Base-by-base conservation (phyloP, 2,888 invertebrate species). In the Anodontia alba region DNA sequence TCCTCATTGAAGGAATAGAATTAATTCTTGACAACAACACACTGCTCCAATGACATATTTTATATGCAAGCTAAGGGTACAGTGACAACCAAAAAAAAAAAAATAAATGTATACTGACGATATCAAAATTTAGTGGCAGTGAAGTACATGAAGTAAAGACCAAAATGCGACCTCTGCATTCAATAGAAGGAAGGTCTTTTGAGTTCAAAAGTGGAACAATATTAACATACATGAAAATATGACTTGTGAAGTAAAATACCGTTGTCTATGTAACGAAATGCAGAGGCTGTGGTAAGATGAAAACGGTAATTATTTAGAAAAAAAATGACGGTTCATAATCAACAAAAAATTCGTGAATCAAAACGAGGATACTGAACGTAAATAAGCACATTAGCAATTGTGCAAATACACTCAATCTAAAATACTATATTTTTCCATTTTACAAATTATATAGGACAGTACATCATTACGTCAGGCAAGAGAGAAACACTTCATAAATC, bases 181-280 rank as follows among this genome's bases (percentile, higher is more conserved):
- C 67, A 67, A 10, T 67, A 36, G 67, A 67, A 67, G 67, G 67
- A 10, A 67, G 20, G n/a, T 38, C 67, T 12, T 67, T 67, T 7
- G 3, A 36, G 36, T 67, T 67, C 23, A 67, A 36, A 8, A 36
- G 67, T 23, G 33, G 67, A 67, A 36, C 15, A 20, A 42, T n/a
- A 36, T 67, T n/a, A 67, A 12, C 2, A n/a, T 67, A 17, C 29
- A 38, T 29, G 67, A 67, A 67, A 38, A 36, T n/a, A 67, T 67
- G 36, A 36, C 67, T 5, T 67, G 67, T 20, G 67, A 67, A n/a
- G 67, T 67, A 7, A 67, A 67, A 42, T 36, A 67, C n/a, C 20
- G 67, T 67, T n/a, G 36, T 67, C 12, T 67, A 67, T n/a, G 36
- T 67, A 15, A 67, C 36, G 67, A 67, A 42, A n/a, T 67, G 67